Percentiles rank a stretch among this genome's conserved stretches.
phyloP scores from a whole-genome alignment of 2,113 vertebrate genomes.

The Megaptera novaeangliae region DNA sequence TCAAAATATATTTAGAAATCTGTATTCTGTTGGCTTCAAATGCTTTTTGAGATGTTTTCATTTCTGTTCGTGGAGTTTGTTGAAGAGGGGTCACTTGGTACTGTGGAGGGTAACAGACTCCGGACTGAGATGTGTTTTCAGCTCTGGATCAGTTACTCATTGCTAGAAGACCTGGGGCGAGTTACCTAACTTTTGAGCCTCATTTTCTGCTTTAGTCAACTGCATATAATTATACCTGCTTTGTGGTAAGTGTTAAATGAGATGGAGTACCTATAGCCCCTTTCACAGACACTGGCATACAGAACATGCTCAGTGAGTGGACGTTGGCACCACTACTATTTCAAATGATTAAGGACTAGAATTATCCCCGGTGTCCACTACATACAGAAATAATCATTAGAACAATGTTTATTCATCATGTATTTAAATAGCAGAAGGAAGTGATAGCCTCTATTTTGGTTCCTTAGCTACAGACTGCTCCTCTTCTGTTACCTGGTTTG shows the following conservation, averaged over 20 bases:
- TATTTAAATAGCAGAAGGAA: background rate
- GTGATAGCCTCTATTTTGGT: background rate
- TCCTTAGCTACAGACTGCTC: background rate
- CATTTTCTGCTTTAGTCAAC: background rate
- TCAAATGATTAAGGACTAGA: background rate
- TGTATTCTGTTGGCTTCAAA: background rate
- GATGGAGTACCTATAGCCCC: background rate
- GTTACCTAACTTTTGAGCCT: background rate
- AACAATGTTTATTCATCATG: background rate
- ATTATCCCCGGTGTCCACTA: too few species aligned
- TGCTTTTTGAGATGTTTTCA: background rate
- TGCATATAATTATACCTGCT: background rate
- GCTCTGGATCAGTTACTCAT: background rate
- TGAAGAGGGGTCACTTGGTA: background rate
- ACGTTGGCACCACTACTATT: accelerated
- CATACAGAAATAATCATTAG: too few species aligned
- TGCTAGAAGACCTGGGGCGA: background rate
- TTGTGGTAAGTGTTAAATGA: background rate
- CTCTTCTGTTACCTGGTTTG: background rate
- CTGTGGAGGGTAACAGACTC: background rate
- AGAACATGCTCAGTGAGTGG: background rate
- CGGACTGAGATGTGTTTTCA: background rate
- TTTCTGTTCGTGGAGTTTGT: too few species aligned
- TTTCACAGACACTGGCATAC: accelerated
- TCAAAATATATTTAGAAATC: background rate